Conservation (phyloP, 2,797 vertebrate genomes). For the Mus caroli region DNA sequence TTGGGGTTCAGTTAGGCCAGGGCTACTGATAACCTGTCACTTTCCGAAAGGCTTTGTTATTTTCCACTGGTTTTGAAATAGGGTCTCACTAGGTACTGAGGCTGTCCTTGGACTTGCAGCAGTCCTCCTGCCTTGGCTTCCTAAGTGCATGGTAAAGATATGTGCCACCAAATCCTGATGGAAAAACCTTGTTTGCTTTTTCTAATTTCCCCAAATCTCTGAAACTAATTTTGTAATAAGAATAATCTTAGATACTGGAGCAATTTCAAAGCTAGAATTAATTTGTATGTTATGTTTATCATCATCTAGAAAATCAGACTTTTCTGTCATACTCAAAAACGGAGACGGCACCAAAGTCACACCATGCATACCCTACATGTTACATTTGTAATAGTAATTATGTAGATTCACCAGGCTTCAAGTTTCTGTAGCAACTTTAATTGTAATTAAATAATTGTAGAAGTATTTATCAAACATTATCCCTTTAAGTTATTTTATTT, state of each 20-base stretch:
- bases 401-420: not conserved
- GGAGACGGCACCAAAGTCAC: not conserved
- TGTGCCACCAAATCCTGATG: not conserved
- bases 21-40: not conserved
- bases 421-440: not conserved
- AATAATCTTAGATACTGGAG: not conserved
- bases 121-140: not conserved
- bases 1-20: not conserved
- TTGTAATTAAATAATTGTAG: not conserved
- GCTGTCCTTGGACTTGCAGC: not conserved
- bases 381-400: not conserved
- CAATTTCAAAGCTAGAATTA: not conserved
- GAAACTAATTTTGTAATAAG: not conserved
- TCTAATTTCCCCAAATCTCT: not conserved
- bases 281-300: not conserved
- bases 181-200: not conserved
- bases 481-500: not conserved
- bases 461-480: not conserved
- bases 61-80: not conserved
- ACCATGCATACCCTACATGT: no score
- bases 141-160: not conserved
- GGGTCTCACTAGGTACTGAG: not conserved
- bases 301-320: not conserved
- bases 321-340: not conserved
- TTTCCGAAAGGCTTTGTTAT: not conserved